These are phyloP conservation scores for Sebastiscus tertius DNA, from an alignment of 2,797 vertebrate genomes.

Conservation along the genomic window DNA sequence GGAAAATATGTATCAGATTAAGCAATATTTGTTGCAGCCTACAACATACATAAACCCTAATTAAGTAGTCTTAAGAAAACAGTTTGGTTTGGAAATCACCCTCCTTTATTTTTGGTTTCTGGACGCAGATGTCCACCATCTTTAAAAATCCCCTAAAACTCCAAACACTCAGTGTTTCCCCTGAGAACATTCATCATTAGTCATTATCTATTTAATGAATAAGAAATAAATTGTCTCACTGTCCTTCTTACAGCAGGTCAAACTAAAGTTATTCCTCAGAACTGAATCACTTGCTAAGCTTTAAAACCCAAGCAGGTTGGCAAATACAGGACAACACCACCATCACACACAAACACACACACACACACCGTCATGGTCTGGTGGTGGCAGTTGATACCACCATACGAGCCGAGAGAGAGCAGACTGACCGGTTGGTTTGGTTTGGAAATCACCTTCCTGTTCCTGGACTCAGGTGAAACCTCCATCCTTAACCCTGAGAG, in stretches of 20 bases:
- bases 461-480: not conserved
- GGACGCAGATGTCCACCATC: not conserved
- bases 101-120: not conserved
- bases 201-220: too few species aligned
- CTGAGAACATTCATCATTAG: not conserved
- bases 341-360: not conserved
- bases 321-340: not conserved
- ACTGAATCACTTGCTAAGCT: not conserved
- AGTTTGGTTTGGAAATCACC: not conserved
- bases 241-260: not conserved
- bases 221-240: not conserved
- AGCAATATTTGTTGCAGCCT: not conserved
- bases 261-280: not conserved
- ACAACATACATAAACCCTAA: not conserved
- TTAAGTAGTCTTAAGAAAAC: not conserved
- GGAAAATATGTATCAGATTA: not conserved
- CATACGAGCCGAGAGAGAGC: constrained; percentile 1
- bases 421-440: constrained; percentile 27
- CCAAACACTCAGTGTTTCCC: not conserved
- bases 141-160: not conserved
- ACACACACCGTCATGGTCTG: not conserved
- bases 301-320: not conserved
- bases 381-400: not conserved
- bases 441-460: constrained; percentile 19
- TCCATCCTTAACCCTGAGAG: not conserved